Evolutionary conservation across 2,888 invertebrate genomes (phyloP).

Genomic region (Thera obeliscata): DNA sequence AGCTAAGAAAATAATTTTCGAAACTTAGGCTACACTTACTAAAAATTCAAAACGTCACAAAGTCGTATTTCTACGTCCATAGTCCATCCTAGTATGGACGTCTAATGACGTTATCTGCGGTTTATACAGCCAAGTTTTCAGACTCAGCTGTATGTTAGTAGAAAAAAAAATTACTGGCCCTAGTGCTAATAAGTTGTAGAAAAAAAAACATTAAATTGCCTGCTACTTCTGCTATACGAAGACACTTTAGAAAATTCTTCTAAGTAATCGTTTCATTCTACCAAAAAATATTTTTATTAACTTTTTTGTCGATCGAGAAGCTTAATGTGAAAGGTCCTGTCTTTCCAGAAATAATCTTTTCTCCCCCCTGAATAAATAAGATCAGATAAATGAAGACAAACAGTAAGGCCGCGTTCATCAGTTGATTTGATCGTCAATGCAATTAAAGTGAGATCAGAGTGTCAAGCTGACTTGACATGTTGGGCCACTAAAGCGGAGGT

Average conservation of each 20-base stretch:
- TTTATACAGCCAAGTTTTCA: not conserved
- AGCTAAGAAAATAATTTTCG: too few species aligned
- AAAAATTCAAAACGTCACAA: too few species aligned
- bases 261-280: too few species aligned
- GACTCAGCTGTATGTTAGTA: constrained; percentile 7
- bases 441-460: constrained; percentile 63
- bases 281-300: too few species aligned
- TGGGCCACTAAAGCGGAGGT: constrained; percentile 46
- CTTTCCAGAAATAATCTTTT: too few species aligned
- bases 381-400: constrained; percentile 14
- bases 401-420: constrained; percentile 29
- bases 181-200: not conserved
- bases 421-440: constrained; percentile 53
- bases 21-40: too few species aligned
- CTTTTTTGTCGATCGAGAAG: too few species aligned
- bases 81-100: not conserved
- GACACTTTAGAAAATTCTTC: too few species aligned
- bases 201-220: too few species aligned
- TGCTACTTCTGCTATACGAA: not conserved
- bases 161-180: not conserved
- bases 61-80: too few species aligned
- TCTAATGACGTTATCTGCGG: not conserved
- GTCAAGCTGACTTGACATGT: constrained; percentile 48
- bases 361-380: not conserved
- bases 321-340: too few species aligned